Percentiles rank a stretch among this genome's conserved stretches.
These are phyloP conservation scores for Choristoneura fumiferana DNA, from an alignment of 1,140 invertebrate genomes.

Conservation along the genomic window DNA sequence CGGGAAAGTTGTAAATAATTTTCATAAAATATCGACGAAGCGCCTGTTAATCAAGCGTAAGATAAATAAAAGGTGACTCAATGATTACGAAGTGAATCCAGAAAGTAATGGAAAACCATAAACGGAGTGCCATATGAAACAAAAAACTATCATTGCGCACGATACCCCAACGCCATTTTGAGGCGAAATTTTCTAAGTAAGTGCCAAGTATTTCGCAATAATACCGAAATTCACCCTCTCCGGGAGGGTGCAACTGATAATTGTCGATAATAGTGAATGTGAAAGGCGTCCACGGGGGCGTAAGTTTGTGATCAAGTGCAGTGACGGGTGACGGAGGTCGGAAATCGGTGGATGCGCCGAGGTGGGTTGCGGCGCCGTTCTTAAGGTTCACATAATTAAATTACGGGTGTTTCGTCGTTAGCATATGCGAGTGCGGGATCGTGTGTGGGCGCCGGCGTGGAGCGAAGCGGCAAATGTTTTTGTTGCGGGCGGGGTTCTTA, in stretches of 20 bases:
- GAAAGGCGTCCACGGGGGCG: conserved; percentile 34
- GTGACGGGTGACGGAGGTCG: conserved; percentile 34
- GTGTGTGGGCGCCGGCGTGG: conserved; percentile 24
- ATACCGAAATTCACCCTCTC: conserved; percentile 52
- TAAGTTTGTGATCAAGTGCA: conserved; percentile 31
- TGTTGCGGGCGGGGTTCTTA: conserved; percentile 21
- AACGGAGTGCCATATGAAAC: conserved; percentile 71
- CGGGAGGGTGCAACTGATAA: conserved; percentile 37
- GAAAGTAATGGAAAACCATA: conserved; percentile 62
- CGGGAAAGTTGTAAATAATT: conserved; percentile 75
- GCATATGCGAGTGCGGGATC: conserved; percentile 27
- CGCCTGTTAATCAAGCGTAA: conserved; percentile 35
- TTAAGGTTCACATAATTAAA: conserved; percentile 68
- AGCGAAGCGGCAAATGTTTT: conserved; percentile 11
- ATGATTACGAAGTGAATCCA: conserved; percentile 50
- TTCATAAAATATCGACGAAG: conserved; percentile 50
- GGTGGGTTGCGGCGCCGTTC: conserved; percentile 62
- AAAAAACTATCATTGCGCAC: conserved; percentile 78
- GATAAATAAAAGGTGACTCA: conserved; percentile 55
- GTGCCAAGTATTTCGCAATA: conserved; percentile 79
- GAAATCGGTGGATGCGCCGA: conserved; percentile 52
- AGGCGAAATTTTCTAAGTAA: conserved; percentile 79
- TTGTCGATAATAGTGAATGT: conserved; percentile 45
- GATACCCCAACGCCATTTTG: conserved; percentile 78
- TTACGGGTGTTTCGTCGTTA: conserved; percentile 45